A percentile compares a stretch with the other conserved stretches of the same genome.
phyloP scores from a whole-genome alignment of 2,888 invertebrate genomes.

The Amblyjoppa proteus region DNA sequence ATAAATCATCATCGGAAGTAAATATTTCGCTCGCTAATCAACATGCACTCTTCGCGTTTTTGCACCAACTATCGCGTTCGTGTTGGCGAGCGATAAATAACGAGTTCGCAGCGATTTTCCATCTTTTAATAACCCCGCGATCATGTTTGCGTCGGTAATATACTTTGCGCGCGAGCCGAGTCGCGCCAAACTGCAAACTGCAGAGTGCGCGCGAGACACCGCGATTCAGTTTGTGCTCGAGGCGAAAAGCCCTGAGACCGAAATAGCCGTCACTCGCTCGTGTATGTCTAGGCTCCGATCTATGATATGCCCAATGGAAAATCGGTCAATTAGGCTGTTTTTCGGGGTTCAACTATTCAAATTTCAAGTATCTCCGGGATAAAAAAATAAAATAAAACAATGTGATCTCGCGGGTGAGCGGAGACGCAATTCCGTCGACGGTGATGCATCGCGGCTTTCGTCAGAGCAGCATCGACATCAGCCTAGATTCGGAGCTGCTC shows the following conservation, averaged over 20 bases:
- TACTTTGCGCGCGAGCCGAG: neutral
- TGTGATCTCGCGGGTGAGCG: neutral
- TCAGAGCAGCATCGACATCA: conserved; percentile 31
- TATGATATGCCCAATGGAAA: conserved; percentile 17
- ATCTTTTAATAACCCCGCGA: neutral
- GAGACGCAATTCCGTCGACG: neutral
- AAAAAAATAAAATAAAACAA: neutral
- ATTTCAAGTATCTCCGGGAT: neutral
- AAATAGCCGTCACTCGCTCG: neutral
- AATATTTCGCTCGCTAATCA: neutral
- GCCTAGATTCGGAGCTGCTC: conserved; percentile 55
- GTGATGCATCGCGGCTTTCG: conserved; percentile 32
- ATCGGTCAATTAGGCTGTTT: conserved; percentile 14
- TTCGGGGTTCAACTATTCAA: neutral
- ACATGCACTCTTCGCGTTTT: neutral
- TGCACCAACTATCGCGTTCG: neutral
- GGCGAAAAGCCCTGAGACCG: conserved; percentile 36
- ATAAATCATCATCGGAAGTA: neutral
- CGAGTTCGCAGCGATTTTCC: conserved; percentile 42
- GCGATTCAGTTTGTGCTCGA: conserved; percentile 36
- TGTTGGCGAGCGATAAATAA: conserved; percentile 25
- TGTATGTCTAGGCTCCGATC: conserved; percentile 20
- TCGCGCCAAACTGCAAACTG: conserved; percentile 22
- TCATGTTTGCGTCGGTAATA: neutral
- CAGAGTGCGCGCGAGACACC: conserved; percentile 5